Evolutionary conservation across 2,113 vertebrate species (phyloP).

Genomic region (Anoplopoma fimbria): DNA sequence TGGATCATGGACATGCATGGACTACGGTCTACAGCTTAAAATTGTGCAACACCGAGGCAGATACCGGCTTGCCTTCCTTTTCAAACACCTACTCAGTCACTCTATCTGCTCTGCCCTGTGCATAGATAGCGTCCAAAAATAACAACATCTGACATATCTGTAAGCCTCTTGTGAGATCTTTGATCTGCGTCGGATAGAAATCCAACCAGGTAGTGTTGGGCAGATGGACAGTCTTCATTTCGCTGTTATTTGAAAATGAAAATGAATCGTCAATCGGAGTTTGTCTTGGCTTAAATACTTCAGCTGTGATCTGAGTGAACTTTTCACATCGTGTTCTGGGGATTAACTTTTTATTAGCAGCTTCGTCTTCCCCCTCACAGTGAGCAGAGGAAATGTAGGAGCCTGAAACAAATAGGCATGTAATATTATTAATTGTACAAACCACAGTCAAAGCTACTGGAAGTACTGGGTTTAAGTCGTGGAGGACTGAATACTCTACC

Average conservation of each 20-base stretch:
- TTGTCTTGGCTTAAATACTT: constrained; percentile 45
- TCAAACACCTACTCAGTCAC: constrained; percentile 55
- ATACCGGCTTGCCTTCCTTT: constrained; percentile 51
- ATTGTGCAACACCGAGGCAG: constrained; percentile 28
- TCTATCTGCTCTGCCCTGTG: constrained; percentile 36
- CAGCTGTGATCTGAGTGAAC: constrained; percentile 25
- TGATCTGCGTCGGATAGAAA: constrained; percentile 43
- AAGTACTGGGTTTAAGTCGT: background rate
- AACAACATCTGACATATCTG: constrained; percentile 46
- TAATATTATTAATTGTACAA: background rate
- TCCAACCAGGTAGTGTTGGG: constrained; percentile 22
- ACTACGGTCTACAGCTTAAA: constrained; percentile 31
- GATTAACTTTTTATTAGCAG: constrained; percentile 40
- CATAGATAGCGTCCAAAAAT: constrained; percentile 52
- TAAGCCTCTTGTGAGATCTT: constrained; percentile 30
- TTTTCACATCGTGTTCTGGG: constrained; percentile 30
- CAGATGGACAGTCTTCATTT: constrained; percentile 46
- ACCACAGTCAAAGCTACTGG: background rate
- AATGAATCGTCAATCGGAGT: constrained; percentile 38
- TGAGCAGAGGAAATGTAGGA: background rate
- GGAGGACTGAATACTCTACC: constrained; percentile 8
- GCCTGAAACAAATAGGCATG: constrained; percentile 1
- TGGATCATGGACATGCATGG: constrained; percentile 2
- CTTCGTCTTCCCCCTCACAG: background rate
- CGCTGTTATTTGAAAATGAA: constrained; percentile 42